Base-by-base conservation (phyloP, 2,113 vertebrate species). In the Heteronetta atricapilla region DNA sequence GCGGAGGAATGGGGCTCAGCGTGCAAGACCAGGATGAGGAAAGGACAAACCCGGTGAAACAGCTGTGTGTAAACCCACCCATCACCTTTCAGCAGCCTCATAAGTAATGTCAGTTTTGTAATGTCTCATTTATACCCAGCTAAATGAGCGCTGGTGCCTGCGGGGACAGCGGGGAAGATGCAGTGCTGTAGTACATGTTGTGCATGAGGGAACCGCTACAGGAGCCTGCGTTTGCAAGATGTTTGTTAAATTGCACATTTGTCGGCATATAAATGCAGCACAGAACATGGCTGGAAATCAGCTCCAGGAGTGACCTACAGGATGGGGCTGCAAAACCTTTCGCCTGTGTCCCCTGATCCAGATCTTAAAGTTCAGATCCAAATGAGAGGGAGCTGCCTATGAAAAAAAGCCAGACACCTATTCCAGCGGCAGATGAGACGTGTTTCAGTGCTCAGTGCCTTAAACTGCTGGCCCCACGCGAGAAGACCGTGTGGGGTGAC, bases 161-260 rank as follows among this genome's bases (percentile, higher is more conserved):
- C 0, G 1, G 52, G 82, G 64, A 42, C 64, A 21, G 74, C 0
- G 0, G 9, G 18, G 63, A 64, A 22, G 78, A 60, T 52, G 34
- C 67, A 20, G 0, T 23, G 63, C 48, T 38, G 79, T 25, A 44
- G 40, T 25, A 68, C 50, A 1, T 1, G 58, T 46, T 67, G 36
- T 36, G 9, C 62, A 5, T 2, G 31, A 78, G 34, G 72, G 72
- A 88, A 5, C 36, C 3, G 2, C 28, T 44, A 6, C 82, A 29
- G 0, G 0, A 50, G 34, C 42, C 68, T 46, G 56, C 44, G 12
- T 63, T 72, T 84, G 46, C 31, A 78, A 86, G 66, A n/a, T 21
- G 25, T 15, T 81, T 86, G 31, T 48, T 29, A 67, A 86, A 75
- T 14, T 26, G 56, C 14, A 1, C 6, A 13, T 84, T 70, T 86